These are phyloP conservation scores for Liasis olivaceus DNA, from an alignment of 2,797 vertebrate species.

Conservation along the genomic window DNA sequence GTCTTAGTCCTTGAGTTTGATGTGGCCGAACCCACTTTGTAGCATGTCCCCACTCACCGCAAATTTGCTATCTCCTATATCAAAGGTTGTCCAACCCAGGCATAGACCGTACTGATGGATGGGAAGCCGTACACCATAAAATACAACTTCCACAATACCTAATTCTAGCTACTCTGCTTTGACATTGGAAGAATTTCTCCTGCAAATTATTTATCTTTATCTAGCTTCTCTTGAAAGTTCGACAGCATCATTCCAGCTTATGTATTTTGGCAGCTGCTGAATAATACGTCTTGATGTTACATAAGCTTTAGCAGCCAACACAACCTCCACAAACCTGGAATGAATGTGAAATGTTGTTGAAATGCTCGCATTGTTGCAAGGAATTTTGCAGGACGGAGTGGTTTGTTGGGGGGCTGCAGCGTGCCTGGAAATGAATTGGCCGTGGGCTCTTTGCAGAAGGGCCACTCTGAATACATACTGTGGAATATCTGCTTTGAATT, in stretches of 20 bases:
- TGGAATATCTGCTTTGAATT: not conserved
- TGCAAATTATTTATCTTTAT: not conserved
- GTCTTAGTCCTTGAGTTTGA: not conserved
- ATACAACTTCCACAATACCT: not conserved
- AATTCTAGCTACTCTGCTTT: not conserved
- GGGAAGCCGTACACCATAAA: not conserved
- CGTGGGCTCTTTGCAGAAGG: not conserved
- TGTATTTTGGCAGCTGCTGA: not conserved
- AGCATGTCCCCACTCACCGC: not conserved
- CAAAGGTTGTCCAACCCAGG: not conserved
- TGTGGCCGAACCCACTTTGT: not conserved
- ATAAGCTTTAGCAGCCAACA: not conserved
- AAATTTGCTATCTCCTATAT: not conserved
- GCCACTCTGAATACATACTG: not conserved
- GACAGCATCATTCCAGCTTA: too few species aligned
- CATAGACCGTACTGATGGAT: not conserved
- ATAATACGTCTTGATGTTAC: not conserved
- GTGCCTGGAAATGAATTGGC: not conserved
- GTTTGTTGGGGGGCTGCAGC: not conserved
- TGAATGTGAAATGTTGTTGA: not conserved
- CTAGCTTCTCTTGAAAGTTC: not conserved
- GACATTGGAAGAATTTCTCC: not conserved
- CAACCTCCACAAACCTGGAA: not conserved
- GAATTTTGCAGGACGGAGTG: not conserved
- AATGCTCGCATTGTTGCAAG: not conserved